These are phyloP conservation scores for Achroia grisella DNA, from an alignment of 1,140 invertebrate genomes.

Conservation along the genomic window DNA sequence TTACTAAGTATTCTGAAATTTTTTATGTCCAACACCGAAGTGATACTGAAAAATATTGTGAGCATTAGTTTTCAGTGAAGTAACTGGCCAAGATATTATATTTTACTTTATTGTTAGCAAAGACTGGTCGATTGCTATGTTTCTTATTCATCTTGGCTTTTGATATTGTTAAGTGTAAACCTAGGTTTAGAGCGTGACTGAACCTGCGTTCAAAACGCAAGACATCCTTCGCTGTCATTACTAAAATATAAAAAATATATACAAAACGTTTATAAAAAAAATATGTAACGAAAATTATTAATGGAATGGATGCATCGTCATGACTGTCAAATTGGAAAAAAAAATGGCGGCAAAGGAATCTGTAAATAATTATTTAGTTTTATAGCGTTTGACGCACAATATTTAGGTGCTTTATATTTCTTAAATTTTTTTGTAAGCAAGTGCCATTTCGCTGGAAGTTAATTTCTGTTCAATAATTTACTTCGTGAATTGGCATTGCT, in stretches of 20 bases:
- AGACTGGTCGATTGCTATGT: conserved; percentile 5
- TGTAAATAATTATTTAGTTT: conserved; percentile 31
- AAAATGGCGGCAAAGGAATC: conserved; percentile 29
- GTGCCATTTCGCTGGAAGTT: conserved; percentile 43
- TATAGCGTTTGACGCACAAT: conserved; percentile 45
- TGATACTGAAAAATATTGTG: background rate
- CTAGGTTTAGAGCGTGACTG: conserved; percentile 28
- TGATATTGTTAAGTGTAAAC: background rate
- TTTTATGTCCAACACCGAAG: too few relatives aligned
- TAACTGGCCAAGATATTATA: background rate
- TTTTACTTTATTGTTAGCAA: background rate
- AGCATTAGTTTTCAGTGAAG: conserved; percentile 1
- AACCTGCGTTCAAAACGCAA: conserved; percentile 48
- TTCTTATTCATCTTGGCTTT: background rate
- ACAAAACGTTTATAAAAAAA: conserved; percentile 20
- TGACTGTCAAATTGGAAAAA: conserved; percentile 14
- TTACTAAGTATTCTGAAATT: too few relatives aligned
- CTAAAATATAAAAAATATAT: conserved; percentile 17
- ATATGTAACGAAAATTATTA: conserved; percentile 27
- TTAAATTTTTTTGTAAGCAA: conserved; percentile 28
- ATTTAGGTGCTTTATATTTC: conserved; percentile 28
- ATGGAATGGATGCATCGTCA: conserved; percentile 34
- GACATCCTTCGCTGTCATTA: conserved; percentile 40
- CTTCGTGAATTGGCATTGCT: conserved; percentile 39
- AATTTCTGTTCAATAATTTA: conserved; percentile 36